Percentiles rank a stretch among this genome's conserved stretches.
These are phyloP conservation scores for Yponomeuta malinellus DNA, from an alignment of 2,888 invertebrate genomes.

Conservation along the genomic window DNA sequence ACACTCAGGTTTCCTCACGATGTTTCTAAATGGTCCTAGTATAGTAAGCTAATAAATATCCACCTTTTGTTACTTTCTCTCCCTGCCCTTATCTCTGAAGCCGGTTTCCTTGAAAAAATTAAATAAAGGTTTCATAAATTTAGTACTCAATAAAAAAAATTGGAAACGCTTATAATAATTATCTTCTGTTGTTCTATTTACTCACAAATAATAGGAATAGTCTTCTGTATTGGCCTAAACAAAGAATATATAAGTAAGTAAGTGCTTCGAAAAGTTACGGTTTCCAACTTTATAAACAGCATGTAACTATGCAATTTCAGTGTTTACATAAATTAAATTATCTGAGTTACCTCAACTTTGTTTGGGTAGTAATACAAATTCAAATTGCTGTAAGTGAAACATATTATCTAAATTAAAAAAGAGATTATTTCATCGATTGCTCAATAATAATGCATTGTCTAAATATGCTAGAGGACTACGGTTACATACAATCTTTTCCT, in stretches of 20 bases:
- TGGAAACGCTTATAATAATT: not conserved
- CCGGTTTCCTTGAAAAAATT: too few relatives aligned
- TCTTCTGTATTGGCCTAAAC: not conserved
- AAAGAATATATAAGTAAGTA: not conserved
- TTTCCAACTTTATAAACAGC: too few relatives aligned
- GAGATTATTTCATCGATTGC: not conserved
- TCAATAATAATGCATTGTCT: not conserved
- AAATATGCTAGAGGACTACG: too few relatives aligned
- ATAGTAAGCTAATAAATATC: not conserved
- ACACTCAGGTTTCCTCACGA: not conserved
- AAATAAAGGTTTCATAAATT: too few relatives aligned
- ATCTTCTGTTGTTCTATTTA: not conserved
- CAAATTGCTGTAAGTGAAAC: not conserved
- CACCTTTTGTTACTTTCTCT: not conserved
- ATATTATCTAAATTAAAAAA: not conserved
- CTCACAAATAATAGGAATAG: not conserved
- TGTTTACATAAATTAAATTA: too few relatives aligned
- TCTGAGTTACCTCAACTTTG: not conserved
- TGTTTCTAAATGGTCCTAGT: not conserved
- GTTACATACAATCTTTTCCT: too few relatives aligned
- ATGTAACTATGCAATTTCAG: too few relatives aligned
- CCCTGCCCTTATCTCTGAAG: not conserved
- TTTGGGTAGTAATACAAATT: not conserved
- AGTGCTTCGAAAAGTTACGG: not conserved
- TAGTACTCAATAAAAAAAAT: not conserved